A percentile compares a stretch with the other conserved stretches of the same genome.
Evolutionary conservation across 1,140 invertebrate species (phyloP).

Genomic region (Diabrotica undecimpunctata): DNA sequence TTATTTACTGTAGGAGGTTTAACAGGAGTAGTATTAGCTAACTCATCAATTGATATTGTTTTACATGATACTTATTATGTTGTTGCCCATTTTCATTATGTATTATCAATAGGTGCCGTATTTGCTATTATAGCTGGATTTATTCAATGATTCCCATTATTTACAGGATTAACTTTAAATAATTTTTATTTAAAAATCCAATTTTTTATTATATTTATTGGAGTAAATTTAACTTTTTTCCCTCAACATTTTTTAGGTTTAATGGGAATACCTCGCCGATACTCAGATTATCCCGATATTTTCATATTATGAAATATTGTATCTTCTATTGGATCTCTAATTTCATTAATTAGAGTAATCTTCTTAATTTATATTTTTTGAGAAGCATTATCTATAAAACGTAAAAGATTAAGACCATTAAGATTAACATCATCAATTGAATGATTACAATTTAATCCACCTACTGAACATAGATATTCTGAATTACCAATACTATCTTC

Average conservation of each 20-base stretch:
- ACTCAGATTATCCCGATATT: slow-evolving; percentile 67
- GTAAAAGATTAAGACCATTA: slow-evolving; percentile 47
- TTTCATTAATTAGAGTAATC: slow-evolving; percentile 54
- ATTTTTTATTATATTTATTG: slow-evolving; percentile 61
- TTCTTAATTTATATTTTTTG: slow-evolving; percentile 56
- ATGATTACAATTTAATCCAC: slow-evolving; percentile 55
- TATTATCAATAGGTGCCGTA: slow-evolving; percentile 63
- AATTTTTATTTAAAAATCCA: slow-evolving; percentile 55
- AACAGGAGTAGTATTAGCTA: slow-evolving; percentile 65
- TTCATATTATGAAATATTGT: slow-evolving; percentile 62
- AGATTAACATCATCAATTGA: slow-evolving; percentile 54
- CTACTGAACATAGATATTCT: slow-evolving; percentile 54
- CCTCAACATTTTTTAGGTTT: slow-evolving; percentile 73
- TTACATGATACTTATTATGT: slow-evolving; percentile 75
- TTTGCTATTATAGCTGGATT: slow-evolving; percentile 68
- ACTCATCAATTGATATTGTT: slow-evolving; percentile 67
- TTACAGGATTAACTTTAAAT: slow-evolving; percentile 59
- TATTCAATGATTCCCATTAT: slow-evolving; percentile 62
- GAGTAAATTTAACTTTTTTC: slow-evolving; percentile 73
- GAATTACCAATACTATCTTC: slow-evolving; percentile 54
- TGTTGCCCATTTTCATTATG: slow-evolving; percentile 72
- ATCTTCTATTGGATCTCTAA: slow-evolving; percentile 59
- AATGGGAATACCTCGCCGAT: slow-evolving; percentile 68
- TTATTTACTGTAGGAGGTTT: slow-evolving; percentile 63
- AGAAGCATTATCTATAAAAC: slow-evolving; percentile 47